A percentile compares a stretch with the other conserved stretches of the same genome.
Evolutionary conservation across 2,888 invertebrate genomes (phyloP).

Genomic region (Villa cingulata): DNA sequence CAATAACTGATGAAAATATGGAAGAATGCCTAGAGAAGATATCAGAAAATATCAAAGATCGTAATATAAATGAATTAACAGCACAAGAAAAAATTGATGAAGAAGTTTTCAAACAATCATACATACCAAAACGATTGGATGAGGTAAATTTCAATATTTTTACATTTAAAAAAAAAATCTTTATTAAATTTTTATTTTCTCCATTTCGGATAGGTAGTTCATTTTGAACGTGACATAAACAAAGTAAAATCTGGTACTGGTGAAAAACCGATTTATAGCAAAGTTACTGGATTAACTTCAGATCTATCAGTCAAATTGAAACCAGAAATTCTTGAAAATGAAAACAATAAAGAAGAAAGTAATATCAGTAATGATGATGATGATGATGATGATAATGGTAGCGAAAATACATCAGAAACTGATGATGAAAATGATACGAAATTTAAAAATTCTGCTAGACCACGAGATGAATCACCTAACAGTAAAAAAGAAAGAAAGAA

Average conservation of each 20-base stretch:
- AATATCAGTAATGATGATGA: conserved; percentile 8
- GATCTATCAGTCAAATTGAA: conserved; percentile 60
- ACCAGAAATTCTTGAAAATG: conserved; percentile 45
- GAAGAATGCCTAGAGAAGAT: conserved; percentile 64
- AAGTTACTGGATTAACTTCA: conserved; percentile 68
- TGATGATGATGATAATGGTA: conserved; percentile 9
- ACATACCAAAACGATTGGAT: conserved; percentile 82
- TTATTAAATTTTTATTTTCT: neutral
- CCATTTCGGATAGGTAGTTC: conserved; percentile 48
- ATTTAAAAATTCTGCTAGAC: conserved; percentile 51
- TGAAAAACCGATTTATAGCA: conserved; percentile 68
- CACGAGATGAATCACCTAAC: conserved; percentile 66
- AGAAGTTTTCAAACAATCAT: conserved; percentile 85
- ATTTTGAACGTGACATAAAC: conserved; percentile 74
- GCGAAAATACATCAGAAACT: conserved; percentile 18
- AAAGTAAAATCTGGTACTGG: conserved; percentile 61
- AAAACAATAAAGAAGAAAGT: conserved; percentile 17
- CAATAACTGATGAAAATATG: conserved; percentile 66
- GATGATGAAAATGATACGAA: conserved; percentile 36
- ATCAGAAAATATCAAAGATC: conserved; percentile 50
- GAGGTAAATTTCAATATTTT: conserved; percentile 48
- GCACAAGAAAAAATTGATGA: conserved; percentile 71
- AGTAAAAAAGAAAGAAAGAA: conserved; percentile 77
- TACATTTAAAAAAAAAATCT: too few species aligned
- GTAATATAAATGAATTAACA: conserved; percentile 50